A percentile compares a stretch with the other conserved stretches of the same genome.
These are phyloP conservation scores for Chaenogobius annularis DNA, from an alignment of 2,113 vertebrate genomes.

Conservation along the genomic window DNA sequence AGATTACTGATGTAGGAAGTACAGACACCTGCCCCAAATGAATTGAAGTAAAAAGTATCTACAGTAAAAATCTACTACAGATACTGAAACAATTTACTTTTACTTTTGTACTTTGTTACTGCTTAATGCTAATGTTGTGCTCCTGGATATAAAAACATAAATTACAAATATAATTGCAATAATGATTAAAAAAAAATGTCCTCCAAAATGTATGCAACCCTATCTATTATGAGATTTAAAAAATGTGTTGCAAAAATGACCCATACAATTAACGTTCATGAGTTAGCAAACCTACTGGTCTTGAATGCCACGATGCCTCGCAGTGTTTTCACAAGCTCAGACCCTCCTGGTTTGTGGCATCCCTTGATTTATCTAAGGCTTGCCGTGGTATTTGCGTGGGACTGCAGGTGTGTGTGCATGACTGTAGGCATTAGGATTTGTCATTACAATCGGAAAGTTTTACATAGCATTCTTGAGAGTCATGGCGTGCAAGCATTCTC, in stretches of 20 bases:
- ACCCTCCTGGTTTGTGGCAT: conserved; percentile 6
- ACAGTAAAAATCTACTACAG: no score
- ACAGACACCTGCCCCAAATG: no score
- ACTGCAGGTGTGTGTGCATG: conserved; percentile 15
- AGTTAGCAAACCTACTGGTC: not conserved
- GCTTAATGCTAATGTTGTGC: no score
- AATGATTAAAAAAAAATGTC: no score
- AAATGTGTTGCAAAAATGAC: not conserved
- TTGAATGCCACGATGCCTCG: not conserved
- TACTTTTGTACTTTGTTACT: no score
- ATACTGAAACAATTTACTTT: no score
- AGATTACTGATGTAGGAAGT: no score
- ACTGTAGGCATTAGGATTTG: conserved; percentile 9
- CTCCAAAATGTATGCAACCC: no score
- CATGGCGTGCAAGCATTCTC: conserved; percentile 17
- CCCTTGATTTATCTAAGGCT: conserved; percentile 14
- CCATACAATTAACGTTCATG: not conserved
- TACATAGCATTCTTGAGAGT: conserved; percentile 34
- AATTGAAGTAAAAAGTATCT: no score
- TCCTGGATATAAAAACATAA: no score
- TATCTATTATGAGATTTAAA: no score
- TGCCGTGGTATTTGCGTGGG: not conserved
- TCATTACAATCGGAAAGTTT: conserved; percentile 12
- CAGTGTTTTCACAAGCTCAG: not conserved
- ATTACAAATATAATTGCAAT: no score